These are phyloP conservation scores for Thalassarche chlororhynchos DNA, from an alignment of 2,113 vertebrate genomes.

Conservation along the genomic window DNA sequence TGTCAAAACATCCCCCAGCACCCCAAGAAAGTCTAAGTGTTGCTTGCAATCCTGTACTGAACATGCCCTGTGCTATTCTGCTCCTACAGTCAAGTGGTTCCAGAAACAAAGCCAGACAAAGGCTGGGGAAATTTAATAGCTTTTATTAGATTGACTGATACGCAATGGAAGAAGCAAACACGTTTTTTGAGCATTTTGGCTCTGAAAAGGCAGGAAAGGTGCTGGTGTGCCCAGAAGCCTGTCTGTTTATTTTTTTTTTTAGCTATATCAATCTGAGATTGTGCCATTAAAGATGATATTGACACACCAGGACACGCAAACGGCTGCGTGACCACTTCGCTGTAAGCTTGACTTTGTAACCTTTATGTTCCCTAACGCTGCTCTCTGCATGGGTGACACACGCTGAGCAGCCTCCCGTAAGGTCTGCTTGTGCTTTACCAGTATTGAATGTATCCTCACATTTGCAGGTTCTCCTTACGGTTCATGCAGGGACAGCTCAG, in stretches of 20 bases:
- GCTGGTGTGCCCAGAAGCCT: background rate
- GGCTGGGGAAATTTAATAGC: background rate
- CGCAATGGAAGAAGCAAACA: background rate
- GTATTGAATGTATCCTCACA: background rate
- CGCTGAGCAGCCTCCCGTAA: rapidly evolving
- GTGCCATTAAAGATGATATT: background rate
- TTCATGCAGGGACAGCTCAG: background rate
- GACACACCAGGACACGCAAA: background rate
- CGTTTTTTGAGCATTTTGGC: background rate
- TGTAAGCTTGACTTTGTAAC: background rate
- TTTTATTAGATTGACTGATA: background rate
- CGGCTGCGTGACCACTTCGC: rapidly evolving
- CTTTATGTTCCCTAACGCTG: background rate
- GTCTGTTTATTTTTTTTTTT: background rate
- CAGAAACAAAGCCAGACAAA: background rate
- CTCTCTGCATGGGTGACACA: background rate
- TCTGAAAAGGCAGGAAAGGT: background rate
- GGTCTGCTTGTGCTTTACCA: background rate
- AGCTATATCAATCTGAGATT: background rate
- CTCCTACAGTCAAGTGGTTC: background rate
- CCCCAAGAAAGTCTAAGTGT: background rate
- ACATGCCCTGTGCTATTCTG: background rate
- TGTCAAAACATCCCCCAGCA: background rate
- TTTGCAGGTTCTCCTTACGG: background rate
- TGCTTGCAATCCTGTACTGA: background rate